phyloP scores from a whole-genome alignment of 1,140 invertebrate genomes.

The Tribolium madens region DNA sequence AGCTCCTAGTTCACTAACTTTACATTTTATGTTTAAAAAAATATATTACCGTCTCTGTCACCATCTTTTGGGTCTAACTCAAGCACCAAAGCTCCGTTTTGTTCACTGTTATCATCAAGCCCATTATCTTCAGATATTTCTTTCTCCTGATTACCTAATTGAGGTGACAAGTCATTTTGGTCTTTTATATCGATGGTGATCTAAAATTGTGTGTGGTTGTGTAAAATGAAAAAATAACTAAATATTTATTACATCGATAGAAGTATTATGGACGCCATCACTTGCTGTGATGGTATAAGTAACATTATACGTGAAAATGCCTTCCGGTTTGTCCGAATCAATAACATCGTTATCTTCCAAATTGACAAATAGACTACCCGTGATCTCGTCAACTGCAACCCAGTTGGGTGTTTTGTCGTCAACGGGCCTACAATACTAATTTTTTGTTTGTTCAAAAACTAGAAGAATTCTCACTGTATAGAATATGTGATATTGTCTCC shows the following conservation, averaged over 20 bases:
- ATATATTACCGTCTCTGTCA: slow-evolving; percentile 70
- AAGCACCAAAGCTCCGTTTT: slow-evolving; percentile 61
- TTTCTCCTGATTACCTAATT: slow-evolving; percentile 55
- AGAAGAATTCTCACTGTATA: slow-evolving; percentile 56
- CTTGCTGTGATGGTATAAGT: slow-evolving; percentile 59
- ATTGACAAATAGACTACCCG: slow-evolving; percentile 64
- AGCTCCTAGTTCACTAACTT: no score
- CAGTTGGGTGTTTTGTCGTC: slow-evolving; percentile 64
- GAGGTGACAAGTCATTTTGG: slow-evolving; percentile 68
- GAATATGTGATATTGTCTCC: slow-evolving; percentile 57
- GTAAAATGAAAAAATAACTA: slow-evolving; percentile 4
- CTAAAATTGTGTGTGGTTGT: slow-evolving; percentile 60
- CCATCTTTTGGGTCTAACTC: slow-evolving; percentile 64
- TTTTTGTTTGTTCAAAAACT: slow-evolving; percentile 5
- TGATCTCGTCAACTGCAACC: slow-evolving; percentile 64
- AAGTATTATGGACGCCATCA: slow-evolving; percentile 63
- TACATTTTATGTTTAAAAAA: no score
- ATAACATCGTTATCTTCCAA: slow-evolving; percentile 64
- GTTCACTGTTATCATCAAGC: slow-evolving; percentile 40
- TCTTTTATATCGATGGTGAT: slow-evolving; percentile 68
- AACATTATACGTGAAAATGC: slow-evolving; percentile 66
- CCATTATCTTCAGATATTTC: slow-evolving; percentile 65
- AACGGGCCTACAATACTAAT: slow-evolving; percentile 59
- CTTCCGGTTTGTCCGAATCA: slow-evolving; percentile 66
- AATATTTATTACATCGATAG: slow-evolving; percentile 38